Conservation (phyloP, 2,113 vertebrate genomes). For the Phoxinus phoxinus region DNA sequence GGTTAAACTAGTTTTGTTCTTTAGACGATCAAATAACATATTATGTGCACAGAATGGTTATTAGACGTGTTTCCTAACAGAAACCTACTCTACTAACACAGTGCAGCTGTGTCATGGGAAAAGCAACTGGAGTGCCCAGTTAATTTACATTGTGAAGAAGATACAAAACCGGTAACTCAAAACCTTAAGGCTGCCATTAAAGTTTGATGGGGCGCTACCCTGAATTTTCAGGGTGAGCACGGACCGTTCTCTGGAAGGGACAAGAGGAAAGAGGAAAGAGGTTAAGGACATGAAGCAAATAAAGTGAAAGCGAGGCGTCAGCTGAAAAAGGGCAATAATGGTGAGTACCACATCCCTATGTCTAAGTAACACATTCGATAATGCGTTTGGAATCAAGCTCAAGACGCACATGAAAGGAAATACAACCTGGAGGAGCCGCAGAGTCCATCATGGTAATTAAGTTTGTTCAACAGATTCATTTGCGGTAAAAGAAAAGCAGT, state of each 20-base stretch:
- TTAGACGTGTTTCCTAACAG: background rate
- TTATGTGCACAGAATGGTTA: background rate
- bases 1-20: background rate
- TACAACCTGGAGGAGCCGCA: background rate
- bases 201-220: constrained; percentile 74
- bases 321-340: constrained; percentile 58
- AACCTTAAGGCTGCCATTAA: constrained; percentile 77
- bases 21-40: background rate
- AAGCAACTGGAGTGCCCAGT: constrained; percentile 50
- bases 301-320: constrained; percentile 50
- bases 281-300: constrained; percentile 7
- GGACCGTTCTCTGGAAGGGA: constrained; percentile 49
- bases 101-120: background rate
- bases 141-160: constrained; percentile 64
- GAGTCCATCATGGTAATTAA: constrained; percentile 8
- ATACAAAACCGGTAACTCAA: constrained; percentile 75
- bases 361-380: background rate
- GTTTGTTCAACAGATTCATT: constrained; percentile 14
- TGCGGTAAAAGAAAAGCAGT: background rate
- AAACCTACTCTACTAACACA: background rate
- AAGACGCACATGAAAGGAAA: background rate
- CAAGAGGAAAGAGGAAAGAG: constrained; percentile 35
- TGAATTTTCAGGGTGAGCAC: constrained; percentile 63
- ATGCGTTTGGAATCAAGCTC: background rate
- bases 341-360: constrained; percentile 50